Percentiles rank a stretch among this genome's conserved stretches.
These are phyloP conservation scores for Agonum fuliginosum DNA, from an alignment of 2,888 invertebrate species.

Conservation along the genomic window DNA sequence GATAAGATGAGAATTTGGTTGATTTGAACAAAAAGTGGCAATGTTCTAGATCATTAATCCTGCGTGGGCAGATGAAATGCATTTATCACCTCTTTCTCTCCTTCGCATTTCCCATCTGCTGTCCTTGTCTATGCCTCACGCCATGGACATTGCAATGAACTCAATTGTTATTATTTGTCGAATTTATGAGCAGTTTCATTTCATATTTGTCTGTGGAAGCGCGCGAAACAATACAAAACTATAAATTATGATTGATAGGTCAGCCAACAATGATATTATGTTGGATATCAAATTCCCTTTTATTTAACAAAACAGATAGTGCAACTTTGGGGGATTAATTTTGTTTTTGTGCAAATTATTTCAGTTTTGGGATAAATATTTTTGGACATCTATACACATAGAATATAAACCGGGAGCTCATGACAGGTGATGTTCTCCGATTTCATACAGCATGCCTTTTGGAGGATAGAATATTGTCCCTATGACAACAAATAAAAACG, in stretches of 20 bases:
- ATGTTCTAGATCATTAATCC: conserved; percentile 58
- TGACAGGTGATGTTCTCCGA: no score
- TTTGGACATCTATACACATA: conserved; percentile 8
- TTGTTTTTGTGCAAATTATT: neutral
- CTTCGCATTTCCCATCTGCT: conserved; percentile 27
- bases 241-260: conserved; percentile 30
- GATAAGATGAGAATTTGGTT: conserved; percentile 57
- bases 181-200: conserved; percentile 28
- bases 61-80: conserved; percentile 48
- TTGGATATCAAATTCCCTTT: neutral
- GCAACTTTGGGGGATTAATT: neutral
- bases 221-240: conserved; percentile 21
- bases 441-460: no score
- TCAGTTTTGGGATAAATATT: neutral
- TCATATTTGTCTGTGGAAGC: conserved; percentile 23
- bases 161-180: conserved; percentile 39
- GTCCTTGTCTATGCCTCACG: conserved; percentile 3
- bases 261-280: neutral
- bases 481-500: no score
- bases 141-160: neutral
- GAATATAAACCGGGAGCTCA: no score
- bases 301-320: neutral
- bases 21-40: conserved; percentile 56
- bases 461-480: no score
- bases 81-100: conserved; percentile 51